These are phyloP conservation scores for Lasioglossum leucozonium DNA, from an alignment of 2,888 invertebrate genomes.

Conservation along the genomic window DNA sequence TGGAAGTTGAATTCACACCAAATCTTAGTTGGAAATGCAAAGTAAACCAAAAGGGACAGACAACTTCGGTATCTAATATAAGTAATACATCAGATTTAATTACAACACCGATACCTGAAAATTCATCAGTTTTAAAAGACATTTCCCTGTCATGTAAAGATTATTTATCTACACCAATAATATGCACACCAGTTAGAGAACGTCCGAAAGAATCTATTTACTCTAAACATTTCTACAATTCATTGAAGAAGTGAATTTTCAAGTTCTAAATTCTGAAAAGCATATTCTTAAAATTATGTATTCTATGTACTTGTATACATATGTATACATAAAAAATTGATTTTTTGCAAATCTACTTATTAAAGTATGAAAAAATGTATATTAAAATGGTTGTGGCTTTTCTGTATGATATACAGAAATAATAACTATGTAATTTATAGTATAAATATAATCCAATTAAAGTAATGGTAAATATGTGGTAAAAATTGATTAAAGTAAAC, in stretches of 20 bases:
- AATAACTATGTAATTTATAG: background rate
- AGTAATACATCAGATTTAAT: background rate
- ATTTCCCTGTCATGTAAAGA: background rate
- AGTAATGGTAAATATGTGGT: background rate
- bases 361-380: background rate
- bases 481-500: background rate
- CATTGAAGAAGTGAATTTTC: background rate
- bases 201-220: background rate
- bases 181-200: background rate
- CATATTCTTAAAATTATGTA: background rate
- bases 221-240: background rate
- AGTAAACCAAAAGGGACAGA: background rate
- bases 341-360: background rate
- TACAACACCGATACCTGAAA: background rate
- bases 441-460: background rate
- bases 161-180: background rate
- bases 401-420: background rate
- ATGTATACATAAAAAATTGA: background rate
- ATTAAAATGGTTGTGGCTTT: background rate
- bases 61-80: background rate
- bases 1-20: background rate
- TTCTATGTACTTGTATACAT: background rate
- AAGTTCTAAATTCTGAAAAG: background rate
- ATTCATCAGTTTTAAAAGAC: background rate
- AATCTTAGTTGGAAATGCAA: background rate